Percentiles rank a stretch among this genome's conserved stretches.
These are phyloP conservation scores for Glareola pratincola DNA, from an alignment of 2,113 vertebrate genomes.

Conservation along the genomic window DNA sequence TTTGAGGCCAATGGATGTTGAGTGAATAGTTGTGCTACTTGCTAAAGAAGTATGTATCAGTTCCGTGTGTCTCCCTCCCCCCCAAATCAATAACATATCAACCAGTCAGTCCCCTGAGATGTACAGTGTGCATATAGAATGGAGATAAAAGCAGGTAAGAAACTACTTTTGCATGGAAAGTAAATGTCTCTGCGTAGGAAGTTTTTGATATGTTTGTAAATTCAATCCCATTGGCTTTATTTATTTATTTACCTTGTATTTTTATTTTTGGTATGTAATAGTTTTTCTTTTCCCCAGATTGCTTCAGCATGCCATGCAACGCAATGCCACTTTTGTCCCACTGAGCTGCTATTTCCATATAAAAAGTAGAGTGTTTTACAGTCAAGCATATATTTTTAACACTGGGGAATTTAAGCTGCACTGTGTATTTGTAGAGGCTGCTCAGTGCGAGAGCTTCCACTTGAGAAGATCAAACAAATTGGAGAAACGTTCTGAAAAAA, in stretches of 20 bases:
- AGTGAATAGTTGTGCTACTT: slow-evolving; percentile 44
- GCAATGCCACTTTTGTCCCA: slow-evolving; percentile 30
- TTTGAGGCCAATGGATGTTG: slow-evolving; percentile 11
- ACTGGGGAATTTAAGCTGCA: slow-evolving; percentile 45
- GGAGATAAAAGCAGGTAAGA: slow-evolving; percentile 44
- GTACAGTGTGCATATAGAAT: background rate
- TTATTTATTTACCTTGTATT: slow-evolving; percentile 5
- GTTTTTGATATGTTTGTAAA: slow-evolving; percentile 42
- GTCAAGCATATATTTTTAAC: slow-evolving; percentile 60
- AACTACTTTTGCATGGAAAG: slow-evolving; percentile 22
- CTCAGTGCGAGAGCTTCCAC: slow-evolving; percentile 47
- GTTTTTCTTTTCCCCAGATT: background rate
- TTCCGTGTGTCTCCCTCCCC: background rate
- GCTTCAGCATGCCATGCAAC: background rate
- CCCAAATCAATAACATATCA: slow-evolving; percentile 58
- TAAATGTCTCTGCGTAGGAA: background rate
- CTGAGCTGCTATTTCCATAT: slow-evolving; percentile 60
- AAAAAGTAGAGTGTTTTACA: slow-evolving; percentile 59
- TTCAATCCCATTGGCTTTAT: slow-evolving; percentile 1
- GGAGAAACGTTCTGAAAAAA: slow-evolving; percentile 20
- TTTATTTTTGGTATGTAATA: slow-evolving; percentile 1
- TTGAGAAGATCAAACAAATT: slow-evolving; percentile 65
- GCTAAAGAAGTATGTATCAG: slow-evolving; percentile 46
- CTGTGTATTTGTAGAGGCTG: slow-evolving; percentile 32
- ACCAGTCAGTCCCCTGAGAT: slow-evolving; percentile 9